Conservation (phyloP, 2,888 invertebrate species). For the Archips xylosteana region DNA sequence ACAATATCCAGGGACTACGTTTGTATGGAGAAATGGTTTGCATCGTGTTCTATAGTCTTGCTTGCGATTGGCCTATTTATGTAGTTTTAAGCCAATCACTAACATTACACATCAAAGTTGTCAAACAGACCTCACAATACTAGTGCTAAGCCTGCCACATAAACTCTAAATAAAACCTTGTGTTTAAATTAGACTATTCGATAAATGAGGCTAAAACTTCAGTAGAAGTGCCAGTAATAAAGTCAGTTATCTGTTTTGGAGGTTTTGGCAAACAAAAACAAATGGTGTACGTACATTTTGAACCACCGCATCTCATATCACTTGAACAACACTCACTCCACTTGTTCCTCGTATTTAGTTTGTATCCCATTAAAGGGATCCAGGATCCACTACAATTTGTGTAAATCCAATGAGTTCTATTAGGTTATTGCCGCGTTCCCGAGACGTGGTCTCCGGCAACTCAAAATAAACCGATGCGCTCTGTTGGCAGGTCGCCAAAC, state of each 20-base stretch:
- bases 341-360: not conserved
- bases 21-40: too few species aligned
- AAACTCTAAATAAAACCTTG: too few species aligned
- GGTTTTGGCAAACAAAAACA: slow-evolving; percentile 24
- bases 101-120: too few species aligned
- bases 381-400: slow-evolving; percentile 42
- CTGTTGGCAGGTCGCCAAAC: slow-evolving; percentile 55
- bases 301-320: not conserved
- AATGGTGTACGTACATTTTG: slow-evolving; percentile 30
- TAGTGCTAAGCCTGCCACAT: too few species aligned
- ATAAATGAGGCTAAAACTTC: not conserved
- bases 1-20: too few species aligned
- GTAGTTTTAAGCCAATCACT: too few species aligned
- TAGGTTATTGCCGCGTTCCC: slow-evolving; percentile 71
- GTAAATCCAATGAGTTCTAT: slow-evolving; percentile 58
- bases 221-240: not conserved
- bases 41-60: too few species aligned
- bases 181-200: not conserved
- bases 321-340: not conserved
- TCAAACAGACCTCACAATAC: too few species aligned
- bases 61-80: too few species aligned
- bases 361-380: not conserved
- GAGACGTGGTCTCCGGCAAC: slow-evolving; percentile 56
- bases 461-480: slow-evolving; percentile 62
- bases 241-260: not conserved